Evolutionary conservation across 1,140 invertebrate genomes (phyloP).

Genomic region (Amyelois transitella): DNA sequence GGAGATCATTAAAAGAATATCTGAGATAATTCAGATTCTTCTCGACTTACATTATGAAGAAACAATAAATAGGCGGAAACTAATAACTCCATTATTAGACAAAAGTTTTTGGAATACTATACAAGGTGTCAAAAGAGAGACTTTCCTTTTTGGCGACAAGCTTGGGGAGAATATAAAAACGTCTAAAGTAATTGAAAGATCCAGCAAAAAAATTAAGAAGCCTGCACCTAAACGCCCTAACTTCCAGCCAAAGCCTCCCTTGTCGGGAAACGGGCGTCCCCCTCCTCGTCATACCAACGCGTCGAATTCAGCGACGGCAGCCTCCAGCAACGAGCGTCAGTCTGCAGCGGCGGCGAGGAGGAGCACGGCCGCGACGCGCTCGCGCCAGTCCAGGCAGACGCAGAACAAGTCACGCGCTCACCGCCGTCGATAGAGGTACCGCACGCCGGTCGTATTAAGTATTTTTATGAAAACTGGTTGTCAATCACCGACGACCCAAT

Average conservation of each 20-base stretch:
- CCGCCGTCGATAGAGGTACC: slow-evolving; percentile 12
- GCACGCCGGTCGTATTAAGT: slow-evolving; percentile 10
- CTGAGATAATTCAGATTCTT: slow-evolving; percentile 9
- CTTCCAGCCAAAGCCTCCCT: neutral
- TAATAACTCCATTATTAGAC: slow-evolving; percentile 10
- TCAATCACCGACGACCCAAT: slow-evolving; percentile 3
- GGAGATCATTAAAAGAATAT: slow-evolving; percentile 4
- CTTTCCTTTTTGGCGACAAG: slow-evolving; percentile 12
- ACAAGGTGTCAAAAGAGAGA: slow-evolving; percentile 8
- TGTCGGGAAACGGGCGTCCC: slow-evolving; percentile 9
- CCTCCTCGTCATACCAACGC: slow-evolving; percentile 8
- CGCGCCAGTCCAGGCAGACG: neutral
- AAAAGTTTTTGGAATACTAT: slow-evolving; percentile 9
- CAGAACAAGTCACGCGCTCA: neutral
- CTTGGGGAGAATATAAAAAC: slow-evolving; percentile 9
- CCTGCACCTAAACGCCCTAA: neutral
- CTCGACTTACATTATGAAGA: slow-evolving; percentile 11
- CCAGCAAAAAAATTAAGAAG: slow-evolving; percentile 10
- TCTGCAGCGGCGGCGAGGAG: slow-evolving; percentile 7
- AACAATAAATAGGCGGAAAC: slow-evolving; percentile 7
- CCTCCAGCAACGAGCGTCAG: slow-evolving; percentile 1
- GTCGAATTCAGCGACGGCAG: neutral
- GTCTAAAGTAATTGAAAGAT: slow-evolving; percentile 8
- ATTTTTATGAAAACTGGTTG: slow-evolving; percentile 9
- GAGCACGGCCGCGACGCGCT: slow-evolving; percentile 1